Conservation (phyloP, 2,888 invertebrate genomes). For the Tinea pellionella region DNA sequence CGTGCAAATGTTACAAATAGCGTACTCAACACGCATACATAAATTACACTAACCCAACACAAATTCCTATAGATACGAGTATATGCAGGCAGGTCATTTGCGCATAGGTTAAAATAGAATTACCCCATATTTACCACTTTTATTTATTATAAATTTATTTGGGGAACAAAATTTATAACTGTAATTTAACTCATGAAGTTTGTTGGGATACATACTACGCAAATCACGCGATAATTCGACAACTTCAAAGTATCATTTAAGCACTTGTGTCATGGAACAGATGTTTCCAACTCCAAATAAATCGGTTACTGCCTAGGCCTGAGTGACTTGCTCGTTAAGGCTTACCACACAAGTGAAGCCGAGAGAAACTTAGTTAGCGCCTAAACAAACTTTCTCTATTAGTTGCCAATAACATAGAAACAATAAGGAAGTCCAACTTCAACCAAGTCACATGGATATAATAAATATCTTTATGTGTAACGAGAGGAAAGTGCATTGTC, state of each 20-base stretch:
- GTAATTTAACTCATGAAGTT: not conserved
- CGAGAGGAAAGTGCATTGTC: too few species aligned
- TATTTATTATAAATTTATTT: not conserved
- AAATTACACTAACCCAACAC: not conserved
- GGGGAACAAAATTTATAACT: not conserved
- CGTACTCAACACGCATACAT: not conserved
- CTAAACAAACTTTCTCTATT: slow-evolving; percentile 28
- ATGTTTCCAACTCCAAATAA: slow-evolving; percentile 54
- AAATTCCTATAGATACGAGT: not conserved
- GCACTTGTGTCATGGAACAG: slow-evolving; percentile 43
- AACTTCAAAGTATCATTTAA: slow-evolving; percentile 60
- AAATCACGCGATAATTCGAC: slow-evolving; percentile 52
- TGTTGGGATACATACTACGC: slow-evolving; percentile 23
- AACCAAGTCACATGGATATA: not conserved
- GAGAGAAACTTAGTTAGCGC: slow-evolving; percentile 27
- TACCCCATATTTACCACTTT: not conserved
- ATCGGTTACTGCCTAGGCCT: slow-evolving; percentile 41
- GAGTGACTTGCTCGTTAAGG: slow-evolving; percentile 51
- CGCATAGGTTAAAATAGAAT: not conserved
- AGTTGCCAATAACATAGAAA: slow-evolving; percentile 26
- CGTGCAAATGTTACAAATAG: not conserved
- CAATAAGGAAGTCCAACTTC: slow-evolving; percentile 22
- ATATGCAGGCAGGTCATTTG: not conserved
- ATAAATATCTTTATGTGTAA: too few species aligned
- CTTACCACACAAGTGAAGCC: slow-evolving; percentile 27